Conservation (phyloP, 2,888 invertebrate genomes). For the Noctua janthina region DNA sequence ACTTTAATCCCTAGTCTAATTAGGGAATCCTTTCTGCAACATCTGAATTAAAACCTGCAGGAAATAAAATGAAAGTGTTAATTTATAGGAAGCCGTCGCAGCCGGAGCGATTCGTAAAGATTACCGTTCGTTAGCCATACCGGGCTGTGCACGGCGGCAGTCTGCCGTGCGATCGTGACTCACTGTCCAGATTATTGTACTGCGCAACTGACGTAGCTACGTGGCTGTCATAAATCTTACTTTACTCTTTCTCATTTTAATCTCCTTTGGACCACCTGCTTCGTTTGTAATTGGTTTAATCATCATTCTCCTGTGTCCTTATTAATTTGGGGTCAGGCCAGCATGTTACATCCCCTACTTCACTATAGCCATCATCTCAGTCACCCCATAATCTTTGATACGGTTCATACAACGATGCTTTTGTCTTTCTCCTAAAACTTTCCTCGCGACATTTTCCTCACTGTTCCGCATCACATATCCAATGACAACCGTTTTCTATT, state of each 20-base stretch:
- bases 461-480: neutral
- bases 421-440: neutral
- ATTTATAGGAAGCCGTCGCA: slow-evolving; percentile 33
- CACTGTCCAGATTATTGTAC: slow-evolving; percentile 59
- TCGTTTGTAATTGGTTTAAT: neutral
- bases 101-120: slow-evolving; percentile 58
- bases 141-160: neutral
- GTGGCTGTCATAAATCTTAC: slow-evolving; percentile 46
- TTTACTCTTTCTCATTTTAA: slow-evolving; percentile 33
- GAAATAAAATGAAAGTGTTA: slow-evolving; percentile 35
- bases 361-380: neutral
- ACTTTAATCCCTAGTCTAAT: neutral
- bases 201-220: slow-evolving; percentile 43
- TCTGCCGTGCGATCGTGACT: slow-evolving; percentile 44
- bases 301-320: neutral
- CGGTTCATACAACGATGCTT: neutral
- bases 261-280: slow-evolving; percentile 17
- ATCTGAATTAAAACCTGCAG: slow-evolving; percentile 7
- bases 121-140: slow-evolving; percentile 60
- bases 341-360: neutral
- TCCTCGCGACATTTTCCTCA: neutral
- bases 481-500: neutral
- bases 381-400: neutral
- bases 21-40: neutral
- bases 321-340: neutral